Evolutionary conservation across 1,140 invertebrate species (phyloP).

Genomic region (Sitobion miscanthi): DNA sequence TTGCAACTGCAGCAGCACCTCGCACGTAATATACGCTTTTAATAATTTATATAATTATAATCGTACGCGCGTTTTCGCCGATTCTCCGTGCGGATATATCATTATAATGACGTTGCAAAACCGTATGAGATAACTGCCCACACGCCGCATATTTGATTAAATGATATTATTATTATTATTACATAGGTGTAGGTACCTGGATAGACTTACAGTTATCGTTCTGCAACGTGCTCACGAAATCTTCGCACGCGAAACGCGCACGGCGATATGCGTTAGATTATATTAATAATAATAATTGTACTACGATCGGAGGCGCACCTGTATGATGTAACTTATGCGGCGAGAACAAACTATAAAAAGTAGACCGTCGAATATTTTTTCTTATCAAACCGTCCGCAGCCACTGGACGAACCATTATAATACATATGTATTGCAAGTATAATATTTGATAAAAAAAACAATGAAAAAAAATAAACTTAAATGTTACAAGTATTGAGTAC

Average conservation of each 20-base stretch:
- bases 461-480: too few relatives aligned
- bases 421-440: too few relatives aligned
- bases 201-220: neutral
- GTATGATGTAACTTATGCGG: too few relatives aligned
- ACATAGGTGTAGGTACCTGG: too few relatives aligned
- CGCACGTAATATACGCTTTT: neutral
- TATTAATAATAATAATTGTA: neutral
- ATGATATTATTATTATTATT: neutral
- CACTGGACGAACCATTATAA: too few relatives aligned
- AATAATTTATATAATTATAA: neutral
- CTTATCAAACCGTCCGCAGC: too few relatives aligned
- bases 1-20: neutral
- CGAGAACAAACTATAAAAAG: too few relatives aligned
- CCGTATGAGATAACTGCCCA: neutral
- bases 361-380: too few relatives aligned
- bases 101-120: neutral
- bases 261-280: neutral
- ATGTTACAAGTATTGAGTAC: too few relatives aligned
- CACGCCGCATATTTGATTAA: neutral
- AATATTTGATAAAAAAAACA: too few relatives aligned
- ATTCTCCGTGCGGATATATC: neutral
- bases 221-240: conserved; percentile 10
- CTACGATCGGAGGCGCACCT: neutral
- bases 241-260: neutral
- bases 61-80: neutral